phyloP scores from a whole-genome alignment of 2,113 vertebrate genomes.

The Meriones unguiculatus region DNA sequence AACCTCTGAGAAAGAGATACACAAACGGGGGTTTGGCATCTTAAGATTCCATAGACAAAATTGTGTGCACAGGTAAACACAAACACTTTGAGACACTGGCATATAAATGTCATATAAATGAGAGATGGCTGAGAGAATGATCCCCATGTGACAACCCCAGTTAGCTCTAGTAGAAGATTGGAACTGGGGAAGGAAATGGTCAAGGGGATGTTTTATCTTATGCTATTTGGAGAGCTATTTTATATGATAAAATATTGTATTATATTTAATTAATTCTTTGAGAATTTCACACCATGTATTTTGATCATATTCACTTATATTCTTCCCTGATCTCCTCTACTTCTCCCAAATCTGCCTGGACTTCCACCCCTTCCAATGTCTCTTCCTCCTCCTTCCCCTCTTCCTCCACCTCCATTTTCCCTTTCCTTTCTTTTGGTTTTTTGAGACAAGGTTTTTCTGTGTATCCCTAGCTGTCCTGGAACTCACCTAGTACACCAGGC shows the following conservation, averaged over 20 bases:
- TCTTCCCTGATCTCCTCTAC: background rate
- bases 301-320: background rate
- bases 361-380: background rate
- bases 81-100: background rate
- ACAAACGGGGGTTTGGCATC: background rate
- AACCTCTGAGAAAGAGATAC: background rate
- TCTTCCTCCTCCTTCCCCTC: background rate
- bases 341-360: background rate
- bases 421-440: background rate
- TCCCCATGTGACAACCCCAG: too few species aligned
- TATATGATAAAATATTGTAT: background rate
- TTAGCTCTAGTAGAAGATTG: background rate
- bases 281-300: background rate
- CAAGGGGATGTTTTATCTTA: background rate
- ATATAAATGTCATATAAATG: rapidly evolving
- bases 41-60: background rate
- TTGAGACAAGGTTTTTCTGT: background rate
- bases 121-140: background rate
- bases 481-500: background rate
- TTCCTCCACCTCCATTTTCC: too few species aligned
- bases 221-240: background rate
- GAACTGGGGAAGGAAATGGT: background rate
- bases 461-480: background rate
- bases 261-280: background rate
- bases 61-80: rapidly evolving